Conservation (phyloP, 2,113 vertebrate species). For the Empidonax alnorum region DNA sequence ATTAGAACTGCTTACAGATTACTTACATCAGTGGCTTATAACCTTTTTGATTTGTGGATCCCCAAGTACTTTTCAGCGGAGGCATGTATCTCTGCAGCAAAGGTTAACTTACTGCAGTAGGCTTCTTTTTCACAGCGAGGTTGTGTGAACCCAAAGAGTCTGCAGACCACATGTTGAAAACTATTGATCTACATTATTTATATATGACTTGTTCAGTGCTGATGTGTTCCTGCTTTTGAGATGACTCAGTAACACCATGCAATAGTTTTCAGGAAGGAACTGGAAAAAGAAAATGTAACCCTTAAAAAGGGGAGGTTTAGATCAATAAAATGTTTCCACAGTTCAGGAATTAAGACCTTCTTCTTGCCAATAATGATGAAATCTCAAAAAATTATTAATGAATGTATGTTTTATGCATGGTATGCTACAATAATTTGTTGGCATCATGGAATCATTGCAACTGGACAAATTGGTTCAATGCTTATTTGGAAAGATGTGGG, state of each 20-base stretch:
- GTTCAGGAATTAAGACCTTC: background rate
- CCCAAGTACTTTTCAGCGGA: constrained; percentile 25
- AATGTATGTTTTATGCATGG: accelerated
- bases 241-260: constrained; percentile 39
- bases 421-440: background rate
- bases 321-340: background rate
- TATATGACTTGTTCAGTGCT: constrained; percentile 35
- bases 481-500: background rate
- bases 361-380: background rate
- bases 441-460: background rate
- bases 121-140: constrained; percentile 26
- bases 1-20: constrained; percentile 24
- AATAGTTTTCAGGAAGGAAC: constrained; percentile 25
- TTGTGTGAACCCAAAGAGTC: constrained; percentile 27
- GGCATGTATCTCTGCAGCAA: background rate
- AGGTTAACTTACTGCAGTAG: constrained; percentile 45
- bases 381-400: background rate
- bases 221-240: constrained; percentile 45
- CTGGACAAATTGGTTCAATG: background rate
- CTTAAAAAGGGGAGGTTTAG: background rate
- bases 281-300: background rate
- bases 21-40: constrained; percentile 21
- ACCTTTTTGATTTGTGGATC: constrained; percentile 60
- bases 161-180: constrained; percentile 57
- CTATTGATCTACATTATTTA: constrained; percentile 61